Conservation (phyloP, 2,797 vertebrate species). For the Rhodeus uyekii region DNA sequence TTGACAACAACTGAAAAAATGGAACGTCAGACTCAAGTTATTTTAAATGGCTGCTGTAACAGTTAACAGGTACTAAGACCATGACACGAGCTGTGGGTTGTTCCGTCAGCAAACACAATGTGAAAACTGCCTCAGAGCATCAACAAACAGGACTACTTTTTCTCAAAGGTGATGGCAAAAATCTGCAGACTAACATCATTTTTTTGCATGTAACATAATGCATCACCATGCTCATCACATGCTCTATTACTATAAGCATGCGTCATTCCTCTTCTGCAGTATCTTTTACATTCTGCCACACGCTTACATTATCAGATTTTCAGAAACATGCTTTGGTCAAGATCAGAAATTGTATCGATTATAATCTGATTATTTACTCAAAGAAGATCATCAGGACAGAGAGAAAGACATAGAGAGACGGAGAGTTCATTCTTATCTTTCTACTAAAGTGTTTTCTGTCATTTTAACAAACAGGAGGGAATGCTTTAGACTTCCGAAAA, state of each 20-base stretch:
- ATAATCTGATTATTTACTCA: not conserved
- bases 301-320: not conserved
- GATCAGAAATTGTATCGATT: not conserved
- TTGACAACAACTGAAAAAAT: not conserved
- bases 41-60: not conserved
- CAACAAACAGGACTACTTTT: not conserved
- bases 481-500: not conserved
- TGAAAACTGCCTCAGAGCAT: not conserved
- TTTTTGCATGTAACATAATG: not conserved
- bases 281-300: not conserved
- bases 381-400: not conserved
- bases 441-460: not conserved
- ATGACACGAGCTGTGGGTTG: not conserved
- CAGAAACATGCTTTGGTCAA: not conserved
- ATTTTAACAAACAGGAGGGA: not conserved
- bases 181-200: not conserved
- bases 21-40: not conserved
- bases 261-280: not conserved
- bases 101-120: not conserved
- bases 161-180: not conserved
- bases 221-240: not conserved
- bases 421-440: not conserved
- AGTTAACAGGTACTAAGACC: not conserved
- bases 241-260: not conserved
- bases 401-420: not conserved